These are phyloP conservation scores for Drosophila ohnishii DNA, from an alignment of 1,140 invertebrate genomes.

Conservation along the genomic window DNA sequence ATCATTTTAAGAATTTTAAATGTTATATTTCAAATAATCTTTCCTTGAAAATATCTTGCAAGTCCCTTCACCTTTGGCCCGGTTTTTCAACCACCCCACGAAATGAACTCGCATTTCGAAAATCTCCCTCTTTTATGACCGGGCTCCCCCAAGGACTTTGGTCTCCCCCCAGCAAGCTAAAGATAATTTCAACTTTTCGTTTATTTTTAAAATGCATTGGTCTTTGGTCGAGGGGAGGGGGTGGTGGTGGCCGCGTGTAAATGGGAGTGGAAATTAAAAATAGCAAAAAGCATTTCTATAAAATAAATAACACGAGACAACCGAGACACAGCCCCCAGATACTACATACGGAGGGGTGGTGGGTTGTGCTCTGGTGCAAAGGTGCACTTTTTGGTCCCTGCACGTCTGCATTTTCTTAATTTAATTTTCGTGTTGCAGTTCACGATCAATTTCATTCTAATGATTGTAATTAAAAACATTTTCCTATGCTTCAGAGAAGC, in stretches of 20 bases:
- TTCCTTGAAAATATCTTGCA: not conserved
- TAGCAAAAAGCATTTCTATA: slow-evolving; percentile 52
- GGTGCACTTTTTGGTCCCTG: slow-evolving; percentile 29
- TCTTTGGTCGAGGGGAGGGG: not conserved
- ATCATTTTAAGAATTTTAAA: not conserved
- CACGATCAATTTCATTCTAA: slow-evolving; percentile 77
- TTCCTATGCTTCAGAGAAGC: slow-evolving; percentile 6
- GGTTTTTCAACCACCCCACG: slow-evolving; percentile 5
- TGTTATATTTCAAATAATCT: not conserved
- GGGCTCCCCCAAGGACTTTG: slow-evolving; percentile 37
- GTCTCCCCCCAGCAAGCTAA: slow-evolving; percentile 48
- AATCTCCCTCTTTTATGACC: slow-evolving; percentile 9
- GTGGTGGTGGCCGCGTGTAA: slow-evolving; percentile 2
- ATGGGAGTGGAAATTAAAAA: slow-evolving; percentile 49
- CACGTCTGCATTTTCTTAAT: slow-evolving; percentile 63
- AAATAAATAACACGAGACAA: slow-evolving; percentile 64
- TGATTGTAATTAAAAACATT: slow-evolving; percentile 79
- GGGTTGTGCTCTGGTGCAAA: slow-evolving; percentile 12
- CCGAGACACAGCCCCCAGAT: not conserved
- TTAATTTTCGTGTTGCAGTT: slow-evolving; percentile 75
- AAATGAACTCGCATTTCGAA: slow-evolving; percentile 18
- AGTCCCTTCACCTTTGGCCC: slow-evolving; percentile 37
- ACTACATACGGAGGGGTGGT: not conserved
- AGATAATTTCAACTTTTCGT: slow-evolving; percentile 57
- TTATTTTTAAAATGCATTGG: slow-evolving; percentile 68